phyloP scores from a whole-genome alignment of 2,888 invertebrate genomes.

The Chrysotoxum bicinctum region DNA sequence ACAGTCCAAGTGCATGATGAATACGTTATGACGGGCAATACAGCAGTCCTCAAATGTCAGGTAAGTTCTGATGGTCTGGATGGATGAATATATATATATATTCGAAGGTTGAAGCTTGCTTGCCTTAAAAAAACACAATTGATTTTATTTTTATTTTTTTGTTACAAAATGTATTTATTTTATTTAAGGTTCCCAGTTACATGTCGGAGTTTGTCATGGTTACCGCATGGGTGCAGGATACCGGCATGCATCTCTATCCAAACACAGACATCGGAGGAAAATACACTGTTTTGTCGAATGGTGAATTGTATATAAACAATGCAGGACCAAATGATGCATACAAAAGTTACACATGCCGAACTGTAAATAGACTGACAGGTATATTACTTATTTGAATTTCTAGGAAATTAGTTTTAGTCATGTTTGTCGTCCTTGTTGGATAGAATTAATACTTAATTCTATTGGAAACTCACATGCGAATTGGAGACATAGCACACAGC shows the following conservation, averaged over 20 bases:
- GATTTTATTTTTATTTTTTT: neutral
- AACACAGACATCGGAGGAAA: constrained; percentile 89
- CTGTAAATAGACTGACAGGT: constrained; percentile 90
- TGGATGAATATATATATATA: neutral
- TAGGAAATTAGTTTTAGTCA: neutral
- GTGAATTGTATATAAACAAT: constrained; percentile 91
- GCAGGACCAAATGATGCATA: constrained; percentile 90
- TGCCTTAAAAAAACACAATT: neutral
- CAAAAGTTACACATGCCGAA: constrained; percentile 91
- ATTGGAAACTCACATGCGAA: neutral
- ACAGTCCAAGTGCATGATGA: constrained; percentile 95
- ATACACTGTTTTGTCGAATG: constrained; percentile 90
- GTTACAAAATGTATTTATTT: constrained; percentile 6
- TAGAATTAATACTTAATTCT: constrained; percentile 52
- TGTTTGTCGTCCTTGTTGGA: neutral
- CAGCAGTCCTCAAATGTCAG: constrained; percentile 93
- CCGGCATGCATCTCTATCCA: constrained; percentile 89
- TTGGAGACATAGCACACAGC: neutral
- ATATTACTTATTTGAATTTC: constrained; percentile 64
- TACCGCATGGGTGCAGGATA: constrained; percentile 95
- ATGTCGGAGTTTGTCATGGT: constrained; percentile 93
- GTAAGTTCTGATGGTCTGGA: constrained; percentile 74
- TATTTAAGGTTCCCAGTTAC: constrained; percentile 88
- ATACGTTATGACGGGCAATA: constrained; percentile 95
- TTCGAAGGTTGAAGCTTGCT: neutral